These are phyloP conservation scores for Reticulitermes lucifugus DNA, from an alignment of 2,888 invertebrate genomes.

Conservation along the genomic window DNA sequence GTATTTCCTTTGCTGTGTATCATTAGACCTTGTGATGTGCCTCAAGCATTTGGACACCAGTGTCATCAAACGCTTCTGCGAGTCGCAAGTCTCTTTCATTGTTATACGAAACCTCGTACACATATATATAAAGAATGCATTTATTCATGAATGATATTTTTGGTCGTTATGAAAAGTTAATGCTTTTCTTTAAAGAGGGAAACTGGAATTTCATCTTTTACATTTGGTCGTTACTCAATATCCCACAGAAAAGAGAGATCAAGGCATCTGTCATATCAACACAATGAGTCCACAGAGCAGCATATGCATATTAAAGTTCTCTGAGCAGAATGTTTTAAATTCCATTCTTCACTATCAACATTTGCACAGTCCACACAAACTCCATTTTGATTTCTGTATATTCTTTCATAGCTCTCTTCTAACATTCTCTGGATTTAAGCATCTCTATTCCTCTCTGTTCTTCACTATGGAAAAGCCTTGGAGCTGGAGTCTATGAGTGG, in stretches of 20 bases:
- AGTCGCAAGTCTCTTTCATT: no score
- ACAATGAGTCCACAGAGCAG: not conserved
- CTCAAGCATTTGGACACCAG: no score
- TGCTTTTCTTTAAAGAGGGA: not conserved
- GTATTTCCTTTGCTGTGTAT: no score
- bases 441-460: not conserved
- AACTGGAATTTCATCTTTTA: not conserved
- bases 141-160: not conserved
- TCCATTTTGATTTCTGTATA: constrained; percentile 2
- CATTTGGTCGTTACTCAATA: not conserved
- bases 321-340: constrained; percentile 4
- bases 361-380: constrained; percentile 12
- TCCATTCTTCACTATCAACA: constrained; percentile 1
- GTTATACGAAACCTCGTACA: no score
- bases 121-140: not conserved
- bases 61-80: no score
- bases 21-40: no score
- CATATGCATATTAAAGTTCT: not conserved
- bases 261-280: not conserved
- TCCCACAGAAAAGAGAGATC: not conserved
- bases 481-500: not conserved
- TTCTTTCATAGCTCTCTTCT: not conserved
- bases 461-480: not conserved
- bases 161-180: not conserved
- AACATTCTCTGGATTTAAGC: not conserved